phyloP scores from a whole-genome alignment of 1,140 invertebrate species.

The Campoletis sonorensis region DNA sequence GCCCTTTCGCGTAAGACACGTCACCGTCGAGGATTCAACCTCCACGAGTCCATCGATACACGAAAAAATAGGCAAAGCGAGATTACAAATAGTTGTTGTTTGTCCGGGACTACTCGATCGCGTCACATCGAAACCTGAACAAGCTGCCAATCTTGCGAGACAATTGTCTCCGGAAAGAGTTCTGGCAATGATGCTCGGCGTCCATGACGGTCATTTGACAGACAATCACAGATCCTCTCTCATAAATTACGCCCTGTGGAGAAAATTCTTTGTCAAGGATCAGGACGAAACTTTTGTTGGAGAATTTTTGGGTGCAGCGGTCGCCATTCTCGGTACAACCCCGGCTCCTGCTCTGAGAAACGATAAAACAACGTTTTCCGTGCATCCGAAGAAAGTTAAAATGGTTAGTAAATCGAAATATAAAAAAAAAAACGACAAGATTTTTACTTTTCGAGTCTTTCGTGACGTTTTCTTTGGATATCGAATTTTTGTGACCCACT shows the following conservation, averaged over 20 bases:
- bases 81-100: conserved; percentile 86
- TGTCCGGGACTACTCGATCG: conserved; percentile 85
- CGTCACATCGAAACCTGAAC: conserved; percentile 76
- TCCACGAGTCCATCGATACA: conserved; percentile 74
- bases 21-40: conserved; percentile 84
- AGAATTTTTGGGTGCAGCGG: conserved; percentile 86
- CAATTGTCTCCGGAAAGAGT: conserved; percentile 84
- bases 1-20: conserved; percentile 83
- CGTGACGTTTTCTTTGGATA: no score
- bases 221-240: conserved; percentile 81
- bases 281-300: conserved; percentile 89
- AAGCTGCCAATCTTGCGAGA: conserved; percentile 78
- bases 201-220: conserved; percentile 80
- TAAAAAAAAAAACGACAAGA: neutral
- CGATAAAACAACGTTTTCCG: conserved; percentile 84
- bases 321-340: conserved; percentile 83
- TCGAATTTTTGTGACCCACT: no score
- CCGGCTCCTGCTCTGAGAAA: conserved; percentile 74
- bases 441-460: no score
- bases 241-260: conserved; percentile 85
- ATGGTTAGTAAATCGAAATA: conserved; percentile 77
- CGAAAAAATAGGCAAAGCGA: conserved; percentile 80
- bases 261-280: conserved; percentile 84
- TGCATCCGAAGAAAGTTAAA: conserved; percentile 88
- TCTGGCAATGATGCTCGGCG: conserved; percentile 87